These are phyloP conservation scores for Hydroisotoma schaefferi DNA, from an alignment of 2,888 invertebrate genomes.

Conservation along the genomic window DNA sequence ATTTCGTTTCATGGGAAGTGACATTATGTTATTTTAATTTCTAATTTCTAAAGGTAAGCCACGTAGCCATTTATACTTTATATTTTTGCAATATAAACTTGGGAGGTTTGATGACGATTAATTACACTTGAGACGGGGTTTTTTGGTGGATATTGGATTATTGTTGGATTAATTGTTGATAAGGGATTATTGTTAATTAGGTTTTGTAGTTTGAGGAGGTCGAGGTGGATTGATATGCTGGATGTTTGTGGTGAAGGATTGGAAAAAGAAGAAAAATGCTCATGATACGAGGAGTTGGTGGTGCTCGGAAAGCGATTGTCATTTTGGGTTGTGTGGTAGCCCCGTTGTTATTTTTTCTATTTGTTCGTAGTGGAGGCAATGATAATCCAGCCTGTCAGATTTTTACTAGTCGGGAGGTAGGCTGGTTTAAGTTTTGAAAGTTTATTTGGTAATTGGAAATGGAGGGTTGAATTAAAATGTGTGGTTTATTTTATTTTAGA, in stretches of 20 bases:
- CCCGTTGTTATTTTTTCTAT: conserved; percentile 44
- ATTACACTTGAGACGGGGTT: too few relatives aligned
- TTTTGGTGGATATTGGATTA: too few relatives aligned
- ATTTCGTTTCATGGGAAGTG: too few relatives aligned
- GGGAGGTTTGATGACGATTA: too few relatives aligned
- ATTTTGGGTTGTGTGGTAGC: conserved; percentile 40
- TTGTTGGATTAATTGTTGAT: too few relatives aligned
- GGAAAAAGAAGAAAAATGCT: conserved; percentile 37
- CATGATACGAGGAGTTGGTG: conserved; percentile 45
- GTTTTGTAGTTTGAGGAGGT: conserved; percentile 7
- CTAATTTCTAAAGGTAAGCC: too few relatives aligned
- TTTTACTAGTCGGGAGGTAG: conserved; percentile 48
- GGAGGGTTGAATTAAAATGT: background rate
- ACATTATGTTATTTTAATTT: too few relatives aligned
- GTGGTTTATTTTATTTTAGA: conserved; percentile 54
- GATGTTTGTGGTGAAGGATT: background rate
- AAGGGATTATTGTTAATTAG: too few relatives aligned
- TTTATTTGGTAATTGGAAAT: conserved; percentile 2
- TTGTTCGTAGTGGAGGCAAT: conserved; percentile 37
- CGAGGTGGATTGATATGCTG: conserved; percentile 13
- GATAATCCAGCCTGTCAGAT: conserved; percentile 45
- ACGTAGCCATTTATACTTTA: too few relatives aligned
- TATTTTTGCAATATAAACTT: too few relatives aligned
- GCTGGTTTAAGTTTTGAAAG: too few relatives aligned
- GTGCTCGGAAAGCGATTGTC: conserved; percentile 40